Conservation (phyloP, 2,888 invertebrate genomes). For the Alloscopus bannaensis region DNA sequence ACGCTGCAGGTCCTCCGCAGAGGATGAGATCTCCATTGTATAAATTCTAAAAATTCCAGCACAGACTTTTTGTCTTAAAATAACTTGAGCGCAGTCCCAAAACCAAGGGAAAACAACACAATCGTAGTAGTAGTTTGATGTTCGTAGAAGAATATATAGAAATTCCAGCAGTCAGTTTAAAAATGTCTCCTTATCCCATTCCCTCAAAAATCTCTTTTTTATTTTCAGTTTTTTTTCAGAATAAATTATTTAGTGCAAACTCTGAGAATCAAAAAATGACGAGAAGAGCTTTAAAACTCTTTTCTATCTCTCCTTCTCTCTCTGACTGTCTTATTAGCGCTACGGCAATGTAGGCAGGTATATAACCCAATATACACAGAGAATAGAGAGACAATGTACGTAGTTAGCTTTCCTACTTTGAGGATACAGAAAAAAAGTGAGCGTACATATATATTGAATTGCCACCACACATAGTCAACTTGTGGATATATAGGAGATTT, state of each 20-base stretch:
- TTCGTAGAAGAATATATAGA: constrained; percentile 37
- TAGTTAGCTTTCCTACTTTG: too few species aligned
- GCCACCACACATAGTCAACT: background rate
- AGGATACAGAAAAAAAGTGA: too few species aligned
- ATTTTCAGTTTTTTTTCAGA: constrained; percentile 28
- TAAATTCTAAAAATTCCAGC: constrained; percentile 45
- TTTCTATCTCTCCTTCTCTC: constrained; percentile 55
- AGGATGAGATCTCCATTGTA: constrained; percentile 61
- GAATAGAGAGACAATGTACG: constrained; percentile 17
- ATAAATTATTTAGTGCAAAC: constrained; percentile 45
- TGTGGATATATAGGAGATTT: background rate
- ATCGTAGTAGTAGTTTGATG: background rate
- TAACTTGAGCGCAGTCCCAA: constrained; percentile 37
- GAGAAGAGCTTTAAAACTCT: constrained; percentile 62
- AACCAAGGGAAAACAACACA: constrained; percentile 29
- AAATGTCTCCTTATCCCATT: constrained; percentile 43
- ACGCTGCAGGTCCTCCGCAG: constrained; percentile 51
- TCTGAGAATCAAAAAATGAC: constrained; percentile 59
- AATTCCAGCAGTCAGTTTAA: constrained; percentile 41
- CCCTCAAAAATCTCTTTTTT: constrained; percentile 49
- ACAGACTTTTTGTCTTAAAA: constrained; percentile 29
- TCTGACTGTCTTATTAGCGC: constrained; percentile 53
- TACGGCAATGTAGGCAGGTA: constrained; percentile 19
- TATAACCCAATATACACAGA: too few species aligned
- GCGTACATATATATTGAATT: background rate